A percentile compares a stretch with the other conserved stretches of the same genome.
Evolutionary conservation across 1,140 invertebrate genomes (phyloP).

Genomic region (Drosophila suzukii): DNA sequence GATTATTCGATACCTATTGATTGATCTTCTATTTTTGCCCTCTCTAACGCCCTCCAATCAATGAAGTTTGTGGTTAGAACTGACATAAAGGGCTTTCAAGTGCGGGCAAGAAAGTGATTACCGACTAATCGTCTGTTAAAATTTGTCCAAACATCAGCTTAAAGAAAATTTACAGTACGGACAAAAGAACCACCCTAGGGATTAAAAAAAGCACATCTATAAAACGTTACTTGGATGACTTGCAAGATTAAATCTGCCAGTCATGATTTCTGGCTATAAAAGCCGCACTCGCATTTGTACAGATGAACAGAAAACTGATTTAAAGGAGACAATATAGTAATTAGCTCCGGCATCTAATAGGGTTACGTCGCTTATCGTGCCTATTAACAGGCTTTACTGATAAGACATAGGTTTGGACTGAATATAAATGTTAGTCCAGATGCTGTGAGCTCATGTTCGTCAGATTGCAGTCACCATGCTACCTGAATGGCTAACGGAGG

Average conservation of each 20-base stretch:
- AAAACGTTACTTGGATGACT: too few species aligned
- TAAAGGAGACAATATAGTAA: not conserved
- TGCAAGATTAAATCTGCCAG: not conserved
- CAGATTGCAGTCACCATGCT: conserved; percentile 23
- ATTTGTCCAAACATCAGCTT: too few species aligned
- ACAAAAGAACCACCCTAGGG: too few species aligned
- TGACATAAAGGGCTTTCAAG: too few species aligned
- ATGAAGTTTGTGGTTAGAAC: too few species aligned
- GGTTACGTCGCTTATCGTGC: conserved; percentile 6
- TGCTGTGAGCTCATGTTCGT: conserved; percentile 4
- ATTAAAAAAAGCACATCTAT: too few species aligned
- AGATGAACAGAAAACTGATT: not conserved
- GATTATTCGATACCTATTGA: too few species aligned
- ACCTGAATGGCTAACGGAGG: conserved; percentile 59
- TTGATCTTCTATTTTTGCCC: too few species aligned
- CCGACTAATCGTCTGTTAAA: too few species aligned
- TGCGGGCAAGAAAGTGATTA: too few species aligned
- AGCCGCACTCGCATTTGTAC: not conserved
- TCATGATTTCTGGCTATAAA: not conserved
- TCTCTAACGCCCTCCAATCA: too few species aligned
- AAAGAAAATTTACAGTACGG: too few species aligned
- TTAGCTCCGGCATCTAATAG: not conserved
- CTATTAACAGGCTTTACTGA: conserved; percentile 11
- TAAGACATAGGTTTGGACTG: conserved; percentile 8
- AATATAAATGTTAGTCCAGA: conserved; percentile 32